Percentiles rank a stretch among this genome's conserved stretches.
Evolutionary conservation across 2,888 invertebrate genomes (phyloP).

Genomic region (Apodemia duryi): DNA sequence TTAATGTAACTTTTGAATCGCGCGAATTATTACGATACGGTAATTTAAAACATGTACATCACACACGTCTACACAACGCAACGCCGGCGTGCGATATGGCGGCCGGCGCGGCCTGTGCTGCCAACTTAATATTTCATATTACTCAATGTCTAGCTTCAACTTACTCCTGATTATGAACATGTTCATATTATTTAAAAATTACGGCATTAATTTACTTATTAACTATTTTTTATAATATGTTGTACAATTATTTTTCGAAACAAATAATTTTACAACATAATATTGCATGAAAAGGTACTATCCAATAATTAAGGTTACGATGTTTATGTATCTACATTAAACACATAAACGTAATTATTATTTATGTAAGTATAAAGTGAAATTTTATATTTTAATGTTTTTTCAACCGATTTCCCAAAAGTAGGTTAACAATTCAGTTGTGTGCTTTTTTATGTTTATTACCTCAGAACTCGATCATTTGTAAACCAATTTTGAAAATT

Average conservation of each 20-base stretch:
- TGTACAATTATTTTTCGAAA: not conserved
- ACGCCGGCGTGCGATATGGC: constrained; percentile 41
- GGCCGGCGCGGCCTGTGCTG: not conserved
- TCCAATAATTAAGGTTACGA: too few species aligned
- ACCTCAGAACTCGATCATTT: too few species aligned
- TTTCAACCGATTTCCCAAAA: too few species aligned
- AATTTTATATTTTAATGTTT: too few species aligned
- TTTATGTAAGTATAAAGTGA: too few species aligned
- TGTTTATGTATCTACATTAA: too few species aligned
- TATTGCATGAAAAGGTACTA: not conserved
- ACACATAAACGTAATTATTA: too few species aligned
- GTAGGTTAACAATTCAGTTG: too few species aligned
- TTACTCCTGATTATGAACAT: not conserved
- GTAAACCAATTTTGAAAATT: too few species aligned
- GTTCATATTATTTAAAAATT: not conserved
- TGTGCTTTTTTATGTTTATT: too few species aligned
- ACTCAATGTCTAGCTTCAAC: constrained; percentile 7
- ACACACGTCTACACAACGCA: constrained; percentile 31
- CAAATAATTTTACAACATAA: not conserved
- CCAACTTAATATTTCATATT: constrained; percentile 4
- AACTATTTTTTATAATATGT: not conserved
- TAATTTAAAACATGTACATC: not conserved
- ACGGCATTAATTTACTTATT: not conserved
- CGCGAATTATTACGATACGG: constrained; percentile 37
- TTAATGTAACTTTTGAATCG: constrained; percentile 35